Base-by-base conservation (phyloP, 2,797 vertebrate species). In the Morus bassanus region DNA sequence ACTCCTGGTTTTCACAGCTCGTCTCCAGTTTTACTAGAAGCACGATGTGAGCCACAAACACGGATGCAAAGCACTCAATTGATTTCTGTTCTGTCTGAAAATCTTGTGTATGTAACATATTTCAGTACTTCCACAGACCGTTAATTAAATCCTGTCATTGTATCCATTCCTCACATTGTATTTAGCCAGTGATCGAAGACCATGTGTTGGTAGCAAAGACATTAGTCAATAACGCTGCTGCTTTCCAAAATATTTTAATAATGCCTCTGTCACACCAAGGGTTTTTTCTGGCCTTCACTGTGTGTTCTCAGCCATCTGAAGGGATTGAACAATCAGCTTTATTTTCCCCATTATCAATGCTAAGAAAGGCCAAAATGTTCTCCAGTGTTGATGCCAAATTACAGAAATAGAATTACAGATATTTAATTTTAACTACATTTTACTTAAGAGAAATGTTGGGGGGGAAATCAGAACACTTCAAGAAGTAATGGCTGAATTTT, bases 61-160 rank as follows among this genome's bases (percentile, higher is more conserved):
- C 1, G 4, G 77, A 54, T 74, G 65, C 16, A 41, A 80, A 94
- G 28, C 73, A 46, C 61, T 89, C 50, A 4, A 3, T 30, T 69
- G 72, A 51, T 90, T 95, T 89, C 41, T 85, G 48, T 87, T 80
- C 90, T 92, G 73, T 92, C 68, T 87, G 76, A 87, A 85, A 19
- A 72, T 91, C 65, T 80, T 65, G 41, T 53, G n/a, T 89, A 48
- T 82, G 39, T 79, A 75, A 72, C 27, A 6, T 28, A 63, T 72
- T 87, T 75, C 33, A 80, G 82, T 76, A 11, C 30, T 93, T 94
- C 64, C 67, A 50, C 45, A 72, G 73, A 13, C 56, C 3, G 6
- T 95, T 95, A 94, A 96, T 96, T 96, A 87, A 96, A 60, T 67
- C 78, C 88, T 96, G 60, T 82, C 46, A 39, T 86, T 91, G 89